These are phyloP conservation scores for Stegana nigrithorax DNA, from an alignment of 2,888 invertebrate genomes.

Conservation along the genomic window DNA sequence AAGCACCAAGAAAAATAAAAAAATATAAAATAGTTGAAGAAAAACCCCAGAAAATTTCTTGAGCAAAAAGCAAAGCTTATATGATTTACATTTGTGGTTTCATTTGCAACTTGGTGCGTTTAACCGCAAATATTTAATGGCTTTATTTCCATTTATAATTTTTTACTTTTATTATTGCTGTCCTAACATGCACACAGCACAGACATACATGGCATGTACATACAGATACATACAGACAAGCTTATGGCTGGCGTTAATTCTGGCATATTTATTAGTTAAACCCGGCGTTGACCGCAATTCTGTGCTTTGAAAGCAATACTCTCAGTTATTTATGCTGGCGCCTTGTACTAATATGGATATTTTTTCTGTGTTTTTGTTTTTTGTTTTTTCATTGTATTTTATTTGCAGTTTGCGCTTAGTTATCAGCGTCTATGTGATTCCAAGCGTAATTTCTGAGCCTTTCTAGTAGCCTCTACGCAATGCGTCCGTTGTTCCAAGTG, in stretches of 20 bases:
- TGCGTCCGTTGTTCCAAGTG: too few relatives aligned
- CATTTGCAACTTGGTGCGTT: conserved; percentile 51
- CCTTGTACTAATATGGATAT: too few relatives aligned
- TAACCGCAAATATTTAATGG: conserved; percentile 62
- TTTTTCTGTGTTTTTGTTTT: conserved; percentile 1
- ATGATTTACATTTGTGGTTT: conserved; percentile 58
- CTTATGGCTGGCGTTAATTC: too few relatives aligned
- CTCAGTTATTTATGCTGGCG: too few relatives aligned
- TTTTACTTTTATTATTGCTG: conserved; percentile 43
- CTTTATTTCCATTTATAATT: conserved; percentile 51
- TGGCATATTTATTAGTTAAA: conserved; percentile 58
- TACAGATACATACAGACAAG: too few relatives aligned
- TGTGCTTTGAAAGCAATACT: conserved; percentile 1
- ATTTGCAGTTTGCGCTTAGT: too few relatives aligned
- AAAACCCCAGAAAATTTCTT: not conserved
- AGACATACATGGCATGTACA: too few relatives aligned
- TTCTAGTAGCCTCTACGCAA: too few relatives aligned
- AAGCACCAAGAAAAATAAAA: conserved; percentile 14
- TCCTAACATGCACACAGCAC: too few relatives aligned
- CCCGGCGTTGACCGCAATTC: conserved; percentile 2
- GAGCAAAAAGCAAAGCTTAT: conserved; percentile 29
- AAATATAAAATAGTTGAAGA: not conserved
- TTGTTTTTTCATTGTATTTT: not conserved
- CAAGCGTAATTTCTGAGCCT: too few relatives aligned
- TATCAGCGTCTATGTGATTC: too few relatives aligned